Percentiles rank a stretch among this genome's conserved stretches.
phyloP scores from a whole-genome alignment of 2,797 vertebrate species.

The Natrix natrix region DNA sequence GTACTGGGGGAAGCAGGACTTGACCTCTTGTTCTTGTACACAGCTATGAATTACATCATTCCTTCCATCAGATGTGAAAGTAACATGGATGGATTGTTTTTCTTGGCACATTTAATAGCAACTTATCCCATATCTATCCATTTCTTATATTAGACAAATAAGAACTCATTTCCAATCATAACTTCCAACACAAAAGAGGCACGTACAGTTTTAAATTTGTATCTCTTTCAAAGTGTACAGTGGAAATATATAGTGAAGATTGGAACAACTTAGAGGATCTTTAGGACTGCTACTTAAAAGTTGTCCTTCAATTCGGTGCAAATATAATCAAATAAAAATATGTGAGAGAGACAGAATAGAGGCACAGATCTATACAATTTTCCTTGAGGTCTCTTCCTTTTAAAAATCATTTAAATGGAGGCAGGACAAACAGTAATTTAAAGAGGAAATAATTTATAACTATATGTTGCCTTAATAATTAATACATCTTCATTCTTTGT shows the following conservation, averaged over 20 bases:
- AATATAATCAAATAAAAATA: neutral
- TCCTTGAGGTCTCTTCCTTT: neutral
- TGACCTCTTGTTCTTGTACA: neutral
- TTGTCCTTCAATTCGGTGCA: neutral
- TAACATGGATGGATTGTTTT: conserved; percentile 3
- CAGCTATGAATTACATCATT: neutral
- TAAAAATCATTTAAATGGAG: neutral
- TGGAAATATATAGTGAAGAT: neutral
- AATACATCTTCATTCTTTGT: neutral
- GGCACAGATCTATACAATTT: neutral
- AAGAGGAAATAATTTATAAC: neutral
- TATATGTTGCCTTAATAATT: neutral
- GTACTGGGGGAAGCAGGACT: neutral
- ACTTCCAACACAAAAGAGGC: neutral
- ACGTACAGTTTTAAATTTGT: neutral
- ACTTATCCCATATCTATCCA: neutral
- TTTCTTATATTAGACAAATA: neutral
- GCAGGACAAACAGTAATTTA: neutral
- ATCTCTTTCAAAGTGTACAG: neutral
- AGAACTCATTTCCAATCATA: neutral
- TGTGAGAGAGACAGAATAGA: neutral
- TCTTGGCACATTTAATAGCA: neutral
- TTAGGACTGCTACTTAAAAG: neutral
- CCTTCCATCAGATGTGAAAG: neutral
- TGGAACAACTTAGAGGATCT: neutral